Evolutionary conservation across 2,888 invertebrate genomes (phyloP), one percentile per base, ranked within the genome.

Genomic region (Caenorhabditis sp.): DNA sequence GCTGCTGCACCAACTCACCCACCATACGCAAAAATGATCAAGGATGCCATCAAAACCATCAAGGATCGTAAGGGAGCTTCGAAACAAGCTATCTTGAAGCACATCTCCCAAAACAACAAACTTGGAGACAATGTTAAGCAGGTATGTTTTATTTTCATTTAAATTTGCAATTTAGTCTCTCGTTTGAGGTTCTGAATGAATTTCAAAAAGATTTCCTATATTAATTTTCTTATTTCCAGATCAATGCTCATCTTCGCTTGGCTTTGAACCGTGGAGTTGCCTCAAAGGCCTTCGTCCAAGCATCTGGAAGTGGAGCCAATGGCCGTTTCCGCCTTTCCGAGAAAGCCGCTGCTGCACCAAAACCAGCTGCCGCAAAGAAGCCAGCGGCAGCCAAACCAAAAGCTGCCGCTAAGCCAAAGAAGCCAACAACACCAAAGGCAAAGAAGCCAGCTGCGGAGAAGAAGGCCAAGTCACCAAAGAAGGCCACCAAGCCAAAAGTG

Each of bases 11-110:
- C 63, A 0, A 43, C 88, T n/a, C 88, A 87, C 57, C 88, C 88
- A 53, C 83, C 84, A 57, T 90, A 89, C 80, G 79, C 84, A n/a
- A 88, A 88, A 59, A 90, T 90, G 90, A 87, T 89, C 70, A 84
- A 85, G 65, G 85, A 85, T 3, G 89, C 89, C 52, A 83, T 90
- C 70, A 81, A 78, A 50, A 74, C 83, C 20, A 79, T 90, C 69
- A 89, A 89, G 75, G 89, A 90, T 64, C 82, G 88, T 38, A 87
- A 88, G 62, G 90, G 90, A n/a, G 89, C 89, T 23, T 89, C 89
- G 7, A 85, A 89, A 61, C 89, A 89, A 75, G 90, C 90, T 21
- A 89, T 90, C 72, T 81, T 89, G 63, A 89, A 90, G 73, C 89
- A 89, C 85, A 88, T 90, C 69, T 69, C 86, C 53, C 81, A 84